phyloP scores from a whole-genome alignment of 2,113 vertebrate species.

The Leucosticte australis region DNA sequence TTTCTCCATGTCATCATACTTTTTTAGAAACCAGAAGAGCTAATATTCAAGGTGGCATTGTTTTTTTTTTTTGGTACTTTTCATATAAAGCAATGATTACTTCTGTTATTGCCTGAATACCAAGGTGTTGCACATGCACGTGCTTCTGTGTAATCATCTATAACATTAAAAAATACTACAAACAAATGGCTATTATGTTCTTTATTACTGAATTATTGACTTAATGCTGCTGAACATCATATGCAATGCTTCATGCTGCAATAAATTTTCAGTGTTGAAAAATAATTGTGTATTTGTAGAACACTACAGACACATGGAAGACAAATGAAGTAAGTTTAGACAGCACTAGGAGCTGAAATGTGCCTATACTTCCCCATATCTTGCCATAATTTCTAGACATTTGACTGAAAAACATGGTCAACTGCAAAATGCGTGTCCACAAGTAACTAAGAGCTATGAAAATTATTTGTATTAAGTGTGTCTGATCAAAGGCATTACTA shows the following conservation, averaged over 20 bases:
- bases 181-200: neutral
- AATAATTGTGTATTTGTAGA: neutral
- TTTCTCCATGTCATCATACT: neutral
- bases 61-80: neutral
- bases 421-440: neutral
- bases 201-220: neutral
- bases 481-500: neutral
- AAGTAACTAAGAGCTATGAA: neutral
- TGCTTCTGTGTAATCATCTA: neutral
- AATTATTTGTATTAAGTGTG: neutral
- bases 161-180: neutral
- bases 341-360: neutral
- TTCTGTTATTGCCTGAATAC: neutral
- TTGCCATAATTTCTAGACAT: neutral
- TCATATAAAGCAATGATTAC: neutral
- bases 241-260: neutral
- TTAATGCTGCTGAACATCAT: neutral
- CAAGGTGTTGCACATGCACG: fast-evolving
- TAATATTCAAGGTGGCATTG: neutral
- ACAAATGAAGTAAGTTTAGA: neutral
- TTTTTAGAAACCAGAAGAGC: neutral
- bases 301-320: neutral
- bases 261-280: neutral
- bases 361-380: neutral
- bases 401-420: neutral